A percentile compares a stretch with the other conserved stretches of the same genome.
These are phyloP conservation scores for Sinopyrophorus schimmeli DNA, from an alignment of 2,888 invertebrate genomes.

Conservation along the genomic window DNA sequence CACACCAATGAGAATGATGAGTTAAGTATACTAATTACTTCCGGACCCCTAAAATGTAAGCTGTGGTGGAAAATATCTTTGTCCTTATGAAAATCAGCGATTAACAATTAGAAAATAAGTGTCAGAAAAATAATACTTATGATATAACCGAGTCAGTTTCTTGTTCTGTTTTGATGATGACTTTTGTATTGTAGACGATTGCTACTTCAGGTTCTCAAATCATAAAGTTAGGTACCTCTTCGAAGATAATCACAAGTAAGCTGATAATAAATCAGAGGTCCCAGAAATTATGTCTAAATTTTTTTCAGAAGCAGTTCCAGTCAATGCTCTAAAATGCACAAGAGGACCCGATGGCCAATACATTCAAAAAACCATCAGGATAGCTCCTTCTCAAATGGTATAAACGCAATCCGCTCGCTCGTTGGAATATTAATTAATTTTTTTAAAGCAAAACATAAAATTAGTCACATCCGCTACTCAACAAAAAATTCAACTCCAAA, in stretches of 20 bases:
- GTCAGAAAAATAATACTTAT: no score
- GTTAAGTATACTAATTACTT: no score
- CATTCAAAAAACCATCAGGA: constrained; percentile 58
- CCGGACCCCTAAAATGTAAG: no score
- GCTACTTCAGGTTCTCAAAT: constrained; percentile 36
- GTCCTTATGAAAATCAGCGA: no score
- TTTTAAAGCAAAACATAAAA: constrained; percentile 51
- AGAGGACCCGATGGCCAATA: constrained; percentile 55
- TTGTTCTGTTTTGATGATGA: no score
- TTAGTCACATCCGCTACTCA: constrained; percentile 40
- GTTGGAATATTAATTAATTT: background rate
- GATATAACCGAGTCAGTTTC: no score
- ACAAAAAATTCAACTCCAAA: constrained; percentile 43
- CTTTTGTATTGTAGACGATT: constrained; percentile 20
- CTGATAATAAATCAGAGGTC: background rate
- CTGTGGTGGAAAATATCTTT: no score
- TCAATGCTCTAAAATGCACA: constrained; percentile 62
- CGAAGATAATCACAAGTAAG: constrained; percentile 51
- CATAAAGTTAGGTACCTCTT: constrained; percentile 43
- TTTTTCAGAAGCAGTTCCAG: constrained; percentile 53
- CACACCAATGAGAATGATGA: no score
- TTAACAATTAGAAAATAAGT: no score
- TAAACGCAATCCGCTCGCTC: constrained; percentile 30
- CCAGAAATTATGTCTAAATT: background rate
- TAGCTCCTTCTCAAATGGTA: constrained; percentile 61